phyloP scores from a whole-genome alignment of 2,888 invertebrate species.

The Notodonta ziczac region DNA sequence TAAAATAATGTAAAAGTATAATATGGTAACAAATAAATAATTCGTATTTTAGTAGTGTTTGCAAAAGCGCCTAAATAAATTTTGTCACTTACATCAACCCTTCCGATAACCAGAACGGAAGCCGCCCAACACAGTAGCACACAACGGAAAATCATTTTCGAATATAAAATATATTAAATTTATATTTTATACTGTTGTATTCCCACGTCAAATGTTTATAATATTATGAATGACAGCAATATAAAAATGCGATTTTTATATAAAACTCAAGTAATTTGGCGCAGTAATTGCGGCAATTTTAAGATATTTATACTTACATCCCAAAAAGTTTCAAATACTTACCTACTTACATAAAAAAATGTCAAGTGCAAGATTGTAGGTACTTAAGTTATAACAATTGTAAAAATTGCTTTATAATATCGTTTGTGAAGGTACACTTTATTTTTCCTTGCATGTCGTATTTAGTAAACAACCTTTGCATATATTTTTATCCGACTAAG shows the following conservation, averaged over 20 bases:
- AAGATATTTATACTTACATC: conserved; percentile 13
- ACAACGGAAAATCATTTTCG: conserved; percentile 19
- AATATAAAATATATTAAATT: not conserved
- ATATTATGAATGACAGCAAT: conserved; percentile 19
- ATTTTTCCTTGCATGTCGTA: too few species aligned
- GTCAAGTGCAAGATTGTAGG: not conserved
- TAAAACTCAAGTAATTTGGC: conserved; percentile 18
- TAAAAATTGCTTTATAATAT: too few species aligned
- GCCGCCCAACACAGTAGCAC: conserved; percentile 10
- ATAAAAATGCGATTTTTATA: conserved; percentile 29
- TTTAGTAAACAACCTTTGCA: too few species aligned
- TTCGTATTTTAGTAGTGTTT: not conserved
- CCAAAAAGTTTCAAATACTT: not conserved
- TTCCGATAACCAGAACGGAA: conserved; percentile 14
- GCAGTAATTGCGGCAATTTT: conserved; percentile 29
- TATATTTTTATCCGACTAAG: too few species aligned
- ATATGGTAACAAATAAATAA: too few species aligned
- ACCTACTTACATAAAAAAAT: not conserved
- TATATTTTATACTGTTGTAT: conserved; percentile 7
- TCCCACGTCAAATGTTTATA: conserved; percentile 12
- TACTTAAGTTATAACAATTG: too few species aligned
- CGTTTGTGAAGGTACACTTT: too few species aligned
- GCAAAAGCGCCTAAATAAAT: not conserved
- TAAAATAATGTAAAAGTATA: too few species aligned
- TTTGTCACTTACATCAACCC: conserved; percentile 9